Evolutionary conservation across 1,140 invertebrate genomes (phyloP), one percentile per base, ranked within the genome.

Genomic region (Zaprionus tsacasi): DNA sequence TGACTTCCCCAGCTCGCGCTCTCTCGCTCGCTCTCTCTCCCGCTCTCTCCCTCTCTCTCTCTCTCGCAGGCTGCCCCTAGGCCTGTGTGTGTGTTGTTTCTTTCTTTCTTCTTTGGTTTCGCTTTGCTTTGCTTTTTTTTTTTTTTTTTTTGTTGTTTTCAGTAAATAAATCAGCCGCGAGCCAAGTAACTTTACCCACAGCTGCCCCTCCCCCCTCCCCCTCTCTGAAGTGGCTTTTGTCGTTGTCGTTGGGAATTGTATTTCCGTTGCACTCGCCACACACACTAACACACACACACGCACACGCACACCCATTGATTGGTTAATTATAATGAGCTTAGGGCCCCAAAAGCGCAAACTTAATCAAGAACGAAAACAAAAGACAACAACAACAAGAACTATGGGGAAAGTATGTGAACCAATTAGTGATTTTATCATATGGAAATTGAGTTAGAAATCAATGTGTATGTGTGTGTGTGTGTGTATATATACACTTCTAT

Each of bases 241-340:
- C 38, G 10, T 15, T 21, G 67, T 56, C 54, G 50, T 40, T 60
- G 33, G 58, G 35, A 12, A 17, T 64, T 75, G 54, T 76, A 59
- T 76, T 54, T 70, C 67, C 67, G 67, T 71, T 66, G 68, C 73
- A 76, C 43, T 71, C 52, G 33, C 17, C 33, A 60, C 60, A 48
- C 52, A 50, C 60, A 45, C 69, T 57, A 38, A 65, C 60, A 35
- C 52, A n/a, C 15, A 43, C 57, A 17, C 59, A 64, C 50, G 48
- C 60, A 36, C 68, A 25, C 27, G 17, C 78, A 65, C 67, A 73
- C 70, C 55, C 81, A 82, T 78, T 87, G 83, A 87, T 87, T 87
- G 82, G 79, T 79, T 87, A 87, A 87, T 87, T 87, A 88, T 88
- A 88, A 88, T 72, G 68, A 88, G 82, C 83, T 88, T 87, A 87